Evolutionary conservation across 2,888 invertebrate genomes (phyloP), one percentile per base, ranked within the genome.

Genomic region (Pristionchus maxplancki): DNA sequence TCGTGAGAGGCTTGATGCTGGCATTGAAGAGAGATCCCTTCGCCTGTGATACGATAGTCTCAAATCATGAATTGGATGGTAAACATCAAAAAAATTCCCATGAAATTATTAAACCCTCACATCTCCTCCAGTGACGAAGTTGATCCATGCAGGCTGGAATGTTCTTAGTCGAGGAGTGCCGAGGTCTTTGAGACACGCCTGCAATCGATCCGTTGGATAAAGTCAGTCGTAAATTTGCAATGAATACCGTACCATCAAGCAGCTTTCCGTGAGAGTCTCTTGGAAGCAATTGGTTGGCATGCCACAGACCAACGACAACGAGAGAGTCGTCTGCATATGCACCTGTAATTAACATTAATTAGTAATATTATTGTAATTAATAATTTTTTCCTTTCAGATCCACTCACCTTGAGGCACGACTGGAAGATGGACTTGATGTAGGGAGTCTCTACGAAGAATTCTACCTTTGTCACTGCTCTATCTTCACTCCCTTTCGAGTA

Each of bases 391-490:
- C n/a, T 58, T n/a, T 58, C 11, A 0, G 13, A 40, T 37, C 13
- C 15, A 74, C 78, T 78, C 28, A 78, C 78, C 9, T 44, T 78
- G 28, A 78, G 24, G 34, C 78, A 78, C 11, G 78, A 78, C 28
- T 78, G 44, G 44, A 78, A 48, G 44, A 78, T 40, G 78, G 40
- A 44, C 34, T 78, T 48, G n/a, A 78, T 28, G 78, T 78, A 78
- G 44, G 9, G 3, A 6, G 24, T 11, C 11, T 78, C 78, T 3
- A 78, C n/a, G n/a, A 34, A 40, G 44, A 44, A 78, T 9, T 78
- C 78, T 15, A 78, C 9, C 20, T 44, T 24, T 58, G 58, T 58
- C 24, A 58, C 58, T n/a, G 58, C 24, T n/a, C n/a, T n/a, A 9
- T 58, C n/a, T 24, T n/a, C 58, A 3, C 50, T 28, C n/a, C 67